Evolutionary conservation across 1,140 invertebrate genomes (phyloP).

Genomic region (Agrypnia vestita): DNA sequence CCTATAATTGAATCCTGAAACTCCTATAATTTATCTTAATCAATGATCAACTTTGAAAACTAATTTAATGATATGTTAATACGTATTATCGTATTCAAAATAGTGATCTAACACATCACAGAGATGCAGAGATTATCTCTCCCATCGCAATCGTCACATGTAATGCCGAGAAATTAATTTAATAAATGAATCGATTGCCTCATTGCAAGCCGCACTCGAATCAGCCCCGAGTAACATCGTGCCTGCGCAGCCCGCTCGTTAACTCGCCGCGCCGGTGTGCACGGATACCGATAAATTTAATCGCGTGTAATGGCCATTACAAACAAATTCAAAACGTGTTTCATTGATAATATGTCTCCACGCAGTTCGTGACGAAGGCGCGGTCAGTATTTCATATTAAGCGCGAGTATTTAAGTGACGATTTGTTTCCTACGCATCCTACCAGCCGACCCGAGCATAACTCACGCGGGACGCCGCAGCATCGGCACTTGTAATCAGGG

Average conservation of each 20-base stretch:
- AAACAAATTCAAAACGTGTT: conserved; percentile 41
- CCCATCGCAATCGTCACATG: no score
- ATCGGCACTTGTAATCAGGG: conserved; percentile 4
- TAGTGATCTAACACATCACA: no score
- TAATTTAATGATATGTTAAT: no score
- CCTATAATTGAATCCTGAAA: no score
- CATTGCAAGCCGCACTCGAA: background rate
- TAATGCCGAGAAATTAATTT: no score
- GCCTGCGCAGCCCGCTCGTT: background rate
- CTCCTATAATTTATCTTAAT: no score
- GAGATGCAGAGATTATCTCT: no score
- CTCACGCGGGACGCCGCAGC: background rate
- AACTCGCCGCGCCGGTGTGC: conserved; percentile 8
- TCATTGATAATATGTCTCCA: conserved; percentile 28
- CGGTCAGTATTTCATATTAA: conserved; percentile 17
- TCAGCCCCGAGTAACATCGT: conserved; percentile 1
- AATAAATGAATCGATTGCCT: background rate
- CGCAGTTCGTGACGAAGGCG: conserved; percentile 31
- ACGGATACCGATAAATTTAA: conserved; percentile 36
- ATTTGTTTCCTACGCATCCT: conserved; percentile 44
- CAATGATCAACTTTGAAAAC: no score
- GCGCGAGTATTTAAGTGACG: conserved; percentile 18
- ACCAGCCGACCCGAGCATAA: background rate
- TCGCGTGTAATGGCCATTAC: conserved; percentile 34
- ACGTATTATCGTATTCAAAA: no score